A percentile compares a stretch with the other conserved stretches of the same genome.
phyloP scores from a whole-genome alignment of 2,113 vertebrate species.

The Mirza zaza region DNA sequence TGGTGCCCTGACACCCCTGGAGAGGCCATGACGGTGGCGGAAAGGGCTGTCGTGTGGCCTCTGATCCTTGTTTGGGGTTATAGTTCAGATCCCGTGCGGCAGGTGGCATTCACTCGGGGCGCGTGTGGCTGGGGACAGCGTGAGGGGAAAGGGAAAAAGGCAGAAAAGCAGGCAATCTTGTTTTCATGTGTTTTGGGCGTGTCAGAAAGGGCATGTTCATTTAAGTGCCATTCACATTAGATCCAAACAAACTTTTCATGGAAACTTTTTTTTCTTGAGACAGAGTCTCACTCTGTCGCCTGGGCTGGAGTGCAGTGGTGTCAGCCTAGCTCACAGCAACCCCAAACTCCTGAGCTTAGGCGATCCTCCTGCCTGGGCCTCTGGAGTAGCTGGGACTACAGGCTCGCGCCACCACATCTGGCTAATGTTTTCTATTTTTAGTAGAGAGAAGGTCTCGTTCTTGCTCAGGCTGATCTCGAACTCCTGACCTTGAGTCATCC shows the following conservation, averaged over 20 bases:
- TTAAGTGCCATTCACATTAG: neutral
- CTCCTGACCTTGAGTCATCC: no score
- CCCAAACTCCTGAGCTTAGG: no score
- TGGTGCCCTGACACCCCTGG: fast-evolving
- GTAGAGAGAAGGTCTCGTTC: no score
- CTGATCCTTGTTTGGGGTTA: neutral
- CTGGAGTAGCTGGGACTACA: no score
- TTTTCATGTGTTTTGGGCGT: neutral
- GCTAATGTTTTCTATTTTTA: no score
- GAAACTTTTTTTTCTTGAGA: no score
- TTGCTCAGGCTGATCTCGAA: no score
- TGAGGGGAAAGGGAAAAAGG: neutral
- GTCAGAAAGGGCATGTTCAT: neutral
- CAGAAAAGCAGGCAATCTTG: neutral
- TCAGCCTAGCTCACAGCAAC: no score
- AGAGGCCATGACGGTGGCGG: fast-evolving
- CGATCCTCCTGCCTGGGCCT: no score
- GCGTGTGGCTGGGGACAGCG: neutral
- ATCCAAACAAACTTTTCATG: neutral
- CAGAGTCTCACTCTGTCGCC: no score
- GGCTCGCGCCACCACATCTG: no score
- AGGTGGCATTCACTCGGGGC: fast-evolving
- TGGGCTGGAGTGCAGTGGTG: no score
- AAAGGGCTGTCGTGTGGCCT: neutral
- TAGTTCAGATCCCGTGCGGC: neutral